These are phyloP conservation scores for Lepidothrix coronata DNA, from an alignment of 2,113 vertebrate genomes.

Conservation along the genomic window DNA sequence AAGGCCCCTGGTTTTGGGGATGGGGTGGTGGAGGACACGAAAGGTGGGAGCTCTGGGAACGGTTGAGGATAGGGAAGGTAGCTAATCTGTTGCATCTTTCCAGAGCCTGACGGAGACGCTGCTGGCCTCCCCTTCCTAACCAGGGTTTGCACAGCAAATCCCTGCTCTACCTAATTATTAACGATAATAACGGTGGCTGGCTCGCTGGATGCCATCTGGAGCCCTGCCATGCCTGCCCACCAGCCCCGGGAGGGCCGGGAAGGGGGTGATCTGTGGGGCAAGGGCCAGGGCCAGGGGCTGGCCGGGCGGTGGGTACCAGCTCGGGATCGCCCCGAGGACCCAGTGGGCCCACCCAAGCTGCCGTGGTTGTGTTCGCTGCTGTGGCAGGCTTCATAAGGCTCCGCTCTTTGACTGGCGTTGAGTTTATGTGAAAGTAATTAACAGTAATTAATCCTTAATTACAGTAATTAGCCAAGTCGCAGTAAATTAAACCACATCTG, in stretches of 20 bases:
- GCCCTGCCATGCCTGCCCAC: background rate
- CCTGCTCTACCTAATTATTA: conserved; percentile 46
- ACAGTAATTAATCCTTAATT: conserved; percentile 99
- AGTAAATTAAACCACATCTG: conserved; percentile 99
- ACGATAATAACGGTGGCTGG: conserved; percentile 8
- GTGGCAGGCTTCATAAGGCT: conserved; percentile 91
- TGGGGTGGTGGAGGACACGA: rapidly evolving
- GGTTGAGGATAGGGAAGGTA: background rate
- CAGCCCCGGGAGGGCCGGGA: background rate
- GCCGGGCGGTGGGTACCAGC: background rate
- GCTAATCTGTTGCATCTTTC: background rate
- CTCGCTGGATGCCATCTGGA: conserved; percentile 45
- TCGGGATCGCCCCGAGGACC: background rate
- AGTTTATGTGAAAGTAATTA: conserved; percentile 99
- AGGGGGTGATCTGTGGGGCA: background rate
- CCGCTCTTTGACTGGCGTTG: conserved; percentile 96
- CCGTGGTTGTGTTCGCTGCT: conserved; percentile 76
- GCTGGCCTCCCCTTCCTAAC: background rate
- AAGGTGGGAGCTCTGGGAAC: background rate
- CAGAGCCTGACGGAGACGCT: background rate
- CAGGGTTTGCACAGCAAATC: conserved; percentile 13
- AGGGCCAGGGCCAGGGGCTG: background rate
- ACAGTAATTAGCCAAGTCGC: conserved; percentile 99
- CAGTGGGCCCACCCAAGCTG: conserved; percentile 64
- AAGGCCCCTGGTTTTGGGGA: background rate